Evolutionary conservation across 2,888 invertebrate species (phyloP).

Genomic region (Parnassius orleans): DNA sequence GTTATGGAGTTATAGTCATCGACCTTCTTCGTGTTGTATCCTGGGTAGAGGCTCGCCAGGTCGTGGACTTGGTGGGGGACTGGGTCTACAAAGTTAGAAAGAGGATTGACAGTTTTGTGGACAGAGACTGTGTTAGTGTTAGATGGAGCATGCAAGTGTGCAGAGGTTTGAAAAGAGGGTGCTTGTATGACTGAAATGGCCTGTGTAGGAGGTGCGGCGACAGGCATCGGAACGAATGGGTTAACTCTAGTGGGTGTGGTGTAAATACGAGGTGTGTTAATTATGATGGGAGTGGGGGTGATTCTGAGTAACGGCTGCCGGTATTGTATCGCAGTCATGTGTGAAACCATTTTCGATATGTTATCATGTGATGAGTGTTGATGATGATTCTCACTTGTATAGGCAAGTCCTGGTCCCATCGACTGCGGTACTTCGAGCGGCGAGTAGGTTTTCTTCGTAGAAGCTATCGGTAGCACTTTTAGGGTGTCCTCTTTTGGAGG

Average conservation of each 20-base stretch:
- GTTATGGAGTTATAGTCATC: slow-evolving; percentile 74
- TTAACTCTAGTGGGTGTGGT: slow-evolving; percentile 81
- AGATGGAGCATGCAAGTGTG: slow-evolving; percentile 47
- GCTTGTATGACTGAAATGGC: slow-evolving; percentile 62
- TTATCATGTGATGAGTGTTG: slow-evolving; percentile 61
- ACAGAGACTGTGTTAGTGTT: slow-evolving; percentile 49
- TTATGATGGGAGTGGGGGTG: slow-evolving; percentile 55
- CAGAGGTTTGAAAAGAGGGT: slow-evolving; percentile 60
- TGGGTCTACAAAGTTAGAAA: slow-evolving; percentile 76
- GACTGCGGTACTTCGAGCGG: slow-evolving; percentile 63
- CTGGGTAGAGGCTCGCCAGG: slow-evolving; percentile 54
- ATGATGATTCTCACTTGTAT: slow-evolving; percentile 69
- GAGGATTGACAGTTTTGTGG: slow-evolving; percentile 58
- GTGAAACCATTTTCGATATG: slow-evolving; percentile 71
- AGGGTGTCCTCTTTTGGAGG: slow-evolving; percentile 83
- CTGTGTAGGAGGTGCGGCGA: slow-evolving; percentile 52
- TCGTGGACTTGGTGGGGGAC: slow-evolving; percentile 56
- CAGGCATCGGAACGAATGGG: slow-evolving; percentile 74
- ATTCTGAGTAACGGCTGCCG: slow-evolving; percentile 51
- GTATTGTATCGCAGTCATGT: slow-evolving; percentile 69
- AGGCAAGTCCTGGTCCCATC: slow-evolving; percentile 61
- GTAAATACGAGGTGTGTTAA: slow-evolving; percentile 55
- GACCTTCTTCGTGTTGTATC: slow-evolving; percentile 70
- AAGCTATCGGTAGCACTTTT: slow-evolving; percentile 71
- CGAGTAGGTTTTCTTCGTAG: slow-evolving; percentile 58